phyloP scores from a whole-genome alignment of 2,797 vertebrate genomes.

The Rhinophrynus dorsalis region DNA sequence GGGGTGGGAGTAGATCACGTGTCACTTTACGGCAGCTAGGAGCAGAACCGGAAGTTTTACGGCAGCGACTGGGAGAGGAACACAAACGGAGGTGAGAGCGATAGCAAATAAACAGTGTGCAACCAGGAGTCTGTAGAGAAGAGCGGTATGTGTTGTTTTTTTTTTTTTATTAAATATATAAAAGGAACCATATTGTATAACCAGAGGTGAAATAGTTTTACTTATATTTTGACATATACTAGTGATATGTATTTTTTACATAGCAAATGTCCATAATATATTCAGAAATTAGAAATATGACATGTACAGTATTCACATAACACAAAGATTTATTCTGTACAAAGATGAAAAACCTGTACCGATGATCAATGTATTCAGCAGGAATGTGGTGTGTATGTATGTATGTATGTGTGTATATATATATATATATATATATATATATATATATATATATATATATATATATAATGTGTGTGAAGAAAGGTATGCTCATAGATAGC shows the following conservation, averaged over 20 bases:
- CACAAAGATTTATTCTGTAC: no score
- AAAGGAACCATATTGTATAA: not conserved
- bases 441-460: no score
- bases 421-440: no score
- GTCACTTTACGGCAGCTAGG: conserved; percentile 59
- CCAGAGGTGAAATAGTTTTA: not conserved
- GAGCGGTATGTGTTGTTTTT: no score
- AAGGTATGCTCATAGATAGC: no score
- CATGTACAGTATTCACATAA: no score
- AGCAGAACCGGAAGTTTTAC: conserved; percentile 54
- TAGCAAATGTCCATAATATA: not conserved
- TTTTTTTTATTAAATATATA: not conserved
- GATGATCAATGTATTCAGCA: no score
- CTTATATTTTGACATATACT: not conserved
- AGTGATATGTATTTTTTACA: no score
- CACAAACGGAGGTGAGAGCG: conserved; percentile 53
- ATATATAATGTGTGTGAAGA: no score
- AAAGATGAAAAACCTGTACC: no score
- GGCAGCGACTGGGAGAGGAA: conserved; percentile 59
- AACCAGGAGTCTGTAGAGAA: not conserved
- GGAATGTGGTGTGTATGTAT: not conserved
- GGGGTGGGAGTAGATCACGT: conserved; percentile 21
- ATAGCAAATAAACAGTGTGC: not conserved
- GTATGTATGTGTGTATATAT: not conserved
- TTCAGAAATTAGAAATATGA: no score